Conservation (phyloP, 2,797 vertebrate species). For the Galagoides demidoff region DNA sequence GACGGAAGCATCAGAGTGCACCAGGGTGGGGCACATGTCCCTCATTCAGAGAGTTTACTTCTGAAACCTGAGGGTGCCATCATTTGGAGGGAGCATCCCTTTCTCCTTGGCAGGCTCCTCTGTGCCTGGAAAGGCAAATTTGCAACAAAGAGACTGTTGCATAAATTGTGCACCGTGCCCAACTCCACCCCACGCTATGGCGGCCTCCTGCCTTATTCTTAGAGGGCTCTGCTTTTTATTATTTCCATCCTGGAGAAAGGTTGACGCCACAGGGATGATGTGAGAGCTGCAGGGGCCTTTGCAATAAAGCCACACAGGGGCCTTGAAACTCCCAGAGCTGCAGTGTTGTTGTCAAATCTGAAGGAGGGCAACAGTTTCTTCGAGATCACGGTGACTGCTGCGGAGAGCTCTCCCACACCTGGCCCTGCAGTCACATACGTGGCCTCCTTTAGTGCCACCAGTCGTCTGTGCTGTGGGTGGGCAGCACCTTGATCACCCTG, state of each 20-base stretch:
- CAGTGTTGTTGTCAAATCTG: rapidly evolving
- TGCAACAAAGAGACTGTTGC: not conserved
- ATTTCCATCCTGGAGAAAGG: rapidly evolving
- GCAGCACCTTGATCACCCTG: rapidly evolving
- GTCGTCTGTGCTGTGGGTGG: rapidly evolving
- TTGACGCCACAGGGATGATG: rapidly evolving
- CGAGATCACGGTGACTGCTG: rapidly evolving
- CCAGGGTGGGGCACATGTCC: rapidly evolving
- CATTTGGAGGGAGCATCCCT: rapidly evolving
- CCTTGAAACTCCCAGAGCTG: no score
- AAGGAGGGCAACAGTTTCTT: rapidly evolving
- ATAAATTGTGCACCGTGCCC: rapidly evolving
- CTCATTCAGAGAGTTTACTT: not conserved
- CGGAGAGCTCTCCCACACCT: rapidly evolving
- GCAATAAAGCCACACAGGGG: rapidly evolving
- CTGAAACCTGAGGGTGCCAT: rapidly evolving
- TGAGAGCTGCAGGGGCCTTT: rapidly evolving
- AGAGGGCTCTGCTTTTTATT: rapidly evolving
- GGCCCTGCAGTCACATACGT: rapidly evolving
- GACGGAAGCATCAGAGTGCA: rapidly evolving
- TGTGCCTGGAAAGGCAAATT: rapidly evolving
- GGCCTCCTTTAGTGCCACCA: not conserved
- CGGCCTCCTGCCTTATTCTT: not conserved
- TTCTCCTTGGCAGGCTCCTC: rapidly evolving
- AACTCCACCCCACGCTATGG: rapidly evolving